A percentile compares a stretch with the other conserved stretches of the same genome.
Conservation (phyloP, 1,140 invertebrate species). For the Bathynomus jamesi region DNA sequence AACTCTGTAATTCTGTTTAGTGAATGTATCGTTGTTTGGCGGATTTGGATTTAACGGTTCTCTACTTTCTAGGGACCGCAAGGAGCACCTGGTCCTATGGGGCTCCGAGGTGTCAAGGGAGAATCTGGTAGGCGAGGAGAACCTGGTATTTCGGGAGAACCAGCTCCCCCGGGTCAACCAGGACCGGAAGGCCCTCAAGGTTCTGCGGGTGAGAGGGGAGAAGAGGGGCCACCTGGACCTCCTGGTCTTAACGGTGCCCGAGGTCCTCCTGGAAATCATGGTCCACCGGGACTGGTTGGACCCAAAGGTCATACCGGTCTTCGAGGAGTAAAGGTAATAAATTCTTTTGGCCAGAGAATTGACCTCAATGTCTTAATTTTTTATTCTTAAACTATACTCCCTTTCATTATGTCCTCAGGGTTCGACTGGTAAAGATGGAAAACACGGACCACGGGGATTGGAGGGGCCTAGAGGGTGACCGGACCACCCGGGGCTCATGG, state of each 20-base stretch:
- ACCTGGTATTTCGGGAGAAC: conserved; percentile 42
- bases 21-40: too few relatives aligned
- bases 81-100: conserved; percentile 24
- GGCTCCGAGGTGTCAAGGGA: conserved; percentile 31
- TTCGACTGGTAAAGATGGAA: conserved; percentile 14
- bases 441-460: conserved; percentile 38
- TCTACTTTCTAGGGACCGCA: conserved; percentile 9
- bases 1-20: too few relatives aligned
- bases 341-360: too few relatives aligned
- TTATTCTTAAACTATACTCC: too few relatives aligned
- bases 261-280: conserved; percentile 41
- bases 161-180: conserved; percentile 40
- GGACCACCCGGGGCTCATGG: conserved; percentile 42
- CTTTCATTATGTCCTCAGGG: conserved; percentile 11
- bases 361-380: too few relatives aligned
- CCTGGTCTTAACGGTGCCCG: conserved; percentile 39
- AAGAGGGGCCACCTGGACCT: conserved; percentile 41
- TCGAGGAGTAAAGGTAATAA: conserved; percentile 14
- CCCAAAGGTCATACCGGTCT: conserved; percentile 27
- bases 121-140: conserved; percentile 39
- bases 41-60: too few relatives aligned
- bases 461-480: conserved; percentile 30
- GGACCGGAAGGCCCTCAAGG: conserved; percentile 44
- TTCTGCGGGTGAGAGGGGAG: conserved; percentile 41
- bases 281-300: conserved; percentile 36